A percentile compares a stretch with the other conserved stretches of the same genome.
phyloP scores from a whole-genome alignment of 2,888 invertebrate genomes.

The Lottia gigantea region DNA sequence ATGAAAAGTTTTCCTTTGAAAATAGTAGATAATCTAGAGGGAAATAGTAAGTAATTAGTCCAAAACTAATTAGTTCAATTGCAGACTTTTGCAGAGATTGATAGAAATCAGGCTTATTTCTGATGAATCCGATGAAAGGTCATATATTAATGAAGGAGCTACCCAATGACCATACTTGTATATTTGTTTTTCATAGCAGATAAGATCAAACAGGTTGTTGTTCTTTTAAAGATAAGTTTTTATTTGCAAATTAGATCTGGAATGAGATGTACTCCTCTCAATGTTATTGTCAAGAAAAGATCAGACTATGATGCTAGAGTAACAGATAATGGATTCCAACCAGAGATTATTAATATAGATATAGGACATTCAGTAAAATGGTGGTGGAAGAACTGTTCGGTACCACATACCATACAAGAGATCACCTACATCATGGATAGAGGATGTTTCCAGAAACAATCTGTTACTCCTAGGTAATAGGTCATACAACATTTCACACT shows the following conservation, averaged over 20 bases:
- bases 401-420: constrained; percentile 59
- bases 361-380: constrained; percentile 65
- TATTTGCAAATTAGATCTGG: constrained; percentile 47
- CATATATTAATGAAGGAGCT: too few relatives aligned
- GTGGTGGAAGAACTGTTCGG: constrained; percentile 62
- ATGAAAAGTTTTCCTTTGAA: too few relatives aligned
- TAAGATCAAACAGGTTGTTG: too few relatives aligned
- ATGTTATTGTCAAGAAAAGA: constrained; percentile 58
- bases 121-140: too few relatives aligned
- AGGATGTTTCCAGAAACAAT: constrained; percentile 45
- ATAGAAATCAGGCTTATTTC: too few relatives aligned
- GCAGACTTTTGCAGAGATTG: too few relatives aligned
- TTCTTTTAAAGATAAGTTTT: too few relatives aligned
- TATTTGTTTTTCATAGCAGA: too few relatives aligned
- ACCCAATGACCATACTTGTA: too few relatives aligned
- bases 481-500: not conserved
- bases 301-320: constrained; percentile 57
- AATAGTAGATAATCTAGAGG: too few relatives aligned
- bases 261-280: constrained; percentile 62
- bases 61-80: too few relatives aligned
- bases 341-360: constrained; percentile 63
- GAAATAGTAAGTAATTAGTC: too few relatives aligned
- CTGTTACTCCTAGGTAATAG: constrained; percentile 30
- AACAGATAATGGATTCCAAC: constrained; percentile 64
- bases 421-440: constrained; percentile 48